Percentiles rank a stretch among this genome's conserved stretches.
Evolutionary conservation across 2,797 vertebrate species (phyloP).

Genomic region (Phrynocephalus forsythii): DNA sequence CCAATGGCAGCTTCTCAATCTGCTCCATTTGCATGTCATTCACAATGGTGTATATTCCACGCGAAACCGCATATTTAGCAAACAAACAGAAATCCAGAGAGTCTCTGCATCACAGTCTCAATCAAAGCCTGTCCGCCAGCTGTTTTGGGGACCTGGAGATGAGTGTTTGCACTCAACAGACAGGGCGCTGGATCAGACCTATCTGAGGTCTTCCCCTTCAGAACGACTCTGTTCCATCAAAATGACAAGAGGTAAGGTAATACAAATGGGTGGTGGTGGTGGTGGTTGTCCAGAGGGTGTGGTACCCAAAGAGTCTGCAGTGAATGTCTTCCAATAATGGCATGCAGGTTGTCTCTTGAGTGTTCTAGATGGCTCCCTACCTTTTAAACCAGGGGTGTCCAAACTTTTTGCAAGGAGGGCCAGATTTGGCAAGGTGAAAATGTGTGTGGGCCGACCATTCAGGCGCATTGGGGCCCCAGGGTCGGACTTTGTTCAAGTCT

Average conservation of each 20-base stretch:
- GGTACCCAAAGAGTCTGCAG: neutral
- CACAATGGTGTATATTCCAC: neutral
- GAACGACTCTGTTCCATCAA: neutral
- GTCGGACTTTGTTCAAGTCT: no score
- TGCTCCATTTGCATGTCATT: neutral
- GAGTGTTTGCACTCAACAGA: neutral
- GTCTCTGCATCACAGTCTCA: neutral
- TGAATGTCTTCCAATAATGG: neutral
- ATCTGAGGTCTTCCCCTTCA: neutral
- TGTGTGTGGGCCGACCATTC: no score
- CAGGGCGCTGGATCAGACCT: neutral
- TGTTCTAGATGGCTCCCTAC: neutral
- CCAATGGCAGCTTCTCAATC: neutral
- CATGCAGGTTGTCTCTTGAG: neutral
- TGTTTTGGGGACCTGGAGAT: neutral
- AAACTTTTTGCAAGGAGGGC: no score
- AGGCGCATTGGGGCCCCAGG: no score
- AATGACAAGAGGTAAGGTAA: neutral
- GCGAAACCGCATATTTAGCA: neutral
- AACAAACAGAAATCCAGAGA: neutral
- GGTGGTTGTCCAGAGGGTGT: neutral
- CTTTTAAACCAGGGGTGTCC: neutral
- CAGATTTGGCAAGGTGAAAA: no score
- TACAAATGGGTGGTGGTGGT: neutral
- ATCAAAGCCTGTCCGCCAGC: no score